These are phyloP conservation scores for Eurypyga helias DNA, from an alignment of 2,113 vertebrate genomes.

Conservation along the genomic window DNA sequence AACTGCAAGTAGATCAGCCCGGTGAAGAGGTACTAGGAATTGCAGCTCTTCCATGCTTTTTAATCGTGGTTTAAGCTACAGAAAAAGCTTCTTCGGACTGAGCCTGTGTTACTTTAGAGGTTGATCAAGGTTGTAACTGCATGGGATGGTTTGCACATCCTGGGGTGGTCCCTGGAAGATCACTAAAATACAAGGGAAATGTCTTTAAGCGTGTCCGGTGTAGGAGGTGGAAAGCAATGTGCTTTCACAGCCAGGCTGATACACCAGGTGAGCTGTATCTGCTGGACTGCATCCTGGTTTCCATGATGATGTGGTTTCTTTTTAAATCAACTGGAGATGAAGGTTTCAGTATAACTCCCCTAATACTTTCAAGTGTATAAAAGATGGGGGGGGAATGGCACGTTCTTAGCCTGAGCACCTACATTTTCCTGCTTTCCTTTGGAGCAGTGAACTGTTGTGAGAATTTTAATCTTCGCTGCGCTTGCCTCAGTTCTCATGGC, in stretches of 20 bases:
- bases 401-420: background rate
- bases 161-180: background rate
- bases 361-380: background rate
- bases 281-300: background rate
- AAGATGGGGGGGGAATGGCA: background rate
- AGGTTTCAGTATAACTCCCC: background rate
- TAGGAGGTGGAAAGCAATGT: background rate
- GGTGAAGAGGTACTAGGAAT: background rate
- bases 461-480: conserved; percentile 50
- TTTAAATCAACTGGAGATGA: background rate
- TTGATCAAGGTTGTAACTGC: background rate
- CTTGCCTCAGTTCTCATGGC: conserved; percentile 78
- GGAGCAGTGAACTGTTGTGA: conserved; percentile 6
- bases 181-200: background rate
- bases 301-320: background rate
- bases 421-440: conserved; percentile 19
- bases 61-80: background rate
- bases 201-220: background rate
- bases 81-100: background rate
- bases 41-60: background rate
- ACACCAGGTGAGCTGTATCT: background rate
- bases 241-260: background rate
- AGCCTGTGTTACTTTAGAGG: background rate
- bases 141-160: background rate
- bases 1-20: background rate